phyloP scores from a whole-genome alignment of 2,888 invertebrate genomes.

The Acleris holmiana region DNA sequence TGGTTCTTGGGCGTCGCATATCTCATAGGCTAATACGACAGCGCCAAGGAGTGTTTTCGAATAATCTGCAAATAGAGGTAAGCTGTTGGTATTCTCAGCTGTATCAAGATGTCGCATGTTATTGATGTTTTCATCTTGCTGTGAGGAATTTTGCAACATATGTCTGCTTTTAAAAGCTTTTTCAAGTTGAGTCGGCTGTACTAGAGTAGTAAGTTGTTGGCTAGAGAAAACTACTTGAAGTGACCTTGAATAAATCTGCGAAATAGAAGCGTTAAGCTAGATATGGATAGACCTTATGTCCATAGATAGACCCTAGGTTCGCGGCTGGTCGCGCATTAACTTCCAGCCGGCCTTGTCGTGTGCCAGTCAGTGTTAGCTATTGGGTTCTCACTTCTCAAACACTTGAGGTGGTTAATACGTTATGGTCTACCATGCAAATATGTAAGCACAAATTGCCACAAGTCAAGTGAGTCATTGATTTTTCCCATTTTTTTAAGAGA shows the following conservation, averaged over 20 bases:
- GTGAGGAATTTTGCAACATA: conserved; percentile 24
- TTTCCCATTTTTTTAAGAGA: no score
- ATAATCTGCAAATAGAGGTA: conserved; percentile 33
- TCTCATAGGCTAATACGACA: conserved; percentile 17
- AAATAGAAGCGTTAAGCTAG: conserved; percentile 22
- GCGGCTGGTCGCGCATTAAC: not conserved
- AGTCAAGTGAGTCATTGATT: no score
- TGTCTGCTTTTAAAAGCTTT: conserved; percentile 3
- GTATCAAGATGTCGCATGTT: conserved; percentile 36
- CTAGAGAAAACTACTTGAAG: conserved; percentile 9
- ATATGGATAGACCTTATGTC: conserved; percentile 20
- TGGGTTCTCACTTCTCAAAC: not conserved
- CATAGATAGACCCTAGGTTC: conserved; percentile 19
- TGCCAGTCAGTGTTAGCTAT: not conserved
- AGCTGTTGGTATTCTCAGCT: conserved; percentile 30
- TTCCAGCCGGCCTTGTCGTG: conserved; percentile 12
- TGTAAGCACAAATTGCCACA: no score
- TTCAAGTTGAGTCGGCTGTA: no score
- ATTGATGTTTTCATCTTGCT: conserved; percentile 30
- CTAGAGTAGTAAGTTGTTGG: not conserved
- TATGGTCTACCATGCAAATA: no score
- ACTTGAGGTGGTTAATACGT: not conserved
- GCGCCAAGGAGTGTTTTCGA: conserved; percentile 5
- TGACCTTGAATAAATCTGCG: conserved; percentile 35
- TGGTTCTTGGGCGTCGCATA: conserved; percentile 29